These are phyloP conservation scores for Valencia hispanica DNA, from an alignment of 2,797 vertebrate genomes.

Conservation along the genomic window DNA sequence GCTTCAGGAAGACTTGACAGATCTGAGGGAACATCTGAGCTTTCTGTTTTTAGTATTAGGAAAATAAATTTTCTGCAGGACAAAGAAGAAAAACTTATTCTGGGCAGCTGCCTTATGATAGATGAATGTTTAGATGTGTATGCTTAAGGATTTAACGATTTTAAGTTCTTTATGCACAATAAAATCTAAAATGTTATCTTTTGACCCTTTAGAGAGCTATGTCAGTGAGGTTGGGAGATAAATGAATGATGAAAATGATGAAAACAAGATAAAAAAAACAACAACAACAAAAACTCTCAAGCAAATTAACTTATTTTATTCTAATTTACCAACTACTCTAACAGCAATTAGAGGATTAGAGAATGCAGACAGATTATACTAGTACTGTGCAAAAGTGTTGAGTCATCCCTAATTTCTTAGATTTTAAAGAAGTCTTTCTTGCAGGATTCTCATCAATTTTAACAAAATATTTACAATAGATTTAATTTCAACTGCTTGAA, in stretches of 20 bases:
- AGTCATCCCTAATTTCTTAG: too few species aligned
- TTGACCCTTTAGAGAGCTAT: not conserved
- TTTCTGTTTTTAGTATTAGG: not conserved
- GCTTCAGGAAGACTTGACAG: not conserved
- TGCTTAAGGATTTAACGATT: too few species aligned
- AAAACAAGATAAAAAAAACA: not conserved
- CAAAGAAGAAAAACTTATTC: not conserved
- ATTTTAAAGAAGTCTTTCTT: too few species aligned
- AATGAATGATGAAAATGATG: conserved; percentile 1
- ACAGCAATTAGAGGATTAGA: not conserved
- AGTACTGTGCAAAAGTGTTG: not conserved
- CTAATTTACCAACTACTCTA: not conserved
- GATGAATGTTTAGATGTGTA: not conserved
- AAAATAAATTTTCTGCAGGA: not conserved
- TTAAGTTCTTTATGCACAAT: not conserved
- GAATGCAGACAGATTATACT: not conserved
- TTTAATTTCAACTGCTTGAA: too few species aligned
- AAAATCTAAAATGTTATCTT: not conserved
- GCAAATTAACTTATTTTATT: not conserved
- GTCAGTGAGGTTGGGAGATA: conserved; percentile 2
- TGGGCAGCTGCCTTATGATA: not conserved
- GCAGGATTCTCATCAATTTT: too few species aligned
- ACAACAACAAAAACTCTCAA: too few species aligned
- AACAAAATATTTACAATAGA: too few species aligned
- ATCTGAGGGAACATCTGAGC: not conserved